Base-by-base conservation (phyloP, 1,140 invertebrate genomes). In the Apis dorsata region DNA sequence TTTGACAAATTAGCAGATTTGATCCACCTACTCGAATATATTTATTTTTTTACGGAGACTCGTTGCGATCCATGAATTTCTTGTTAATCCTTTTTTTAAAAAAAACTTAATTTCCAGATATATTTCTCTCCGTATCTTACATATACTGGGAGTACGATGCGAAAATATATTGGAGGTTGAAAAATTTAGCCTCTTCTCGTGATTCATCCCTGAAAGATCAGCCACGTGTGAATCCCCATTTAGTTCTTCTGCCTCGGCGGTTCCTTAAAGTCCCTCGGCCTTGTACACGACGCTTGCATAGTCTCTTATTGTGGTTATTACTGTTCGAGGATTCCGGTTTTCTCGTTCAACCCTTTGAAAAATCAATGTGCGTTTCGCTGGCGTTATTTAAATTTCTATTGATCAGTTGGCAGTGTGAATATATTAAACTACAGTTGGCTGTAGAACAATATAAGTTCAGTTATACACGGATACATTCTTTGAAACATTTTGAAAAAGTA, bases 161-260 rank as follows among this genome's bases (percentile, higher is more conserved):
- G 21, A 0, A 34, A 28, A 15, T 24, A 44, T 49, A 49, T 80
- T 51, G n/a, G 49, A 11, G 19, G 2, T 24, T 68, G 66, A 65
- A 81, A 69, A 81, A 60, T 75, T 19, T 12, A 28, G 59, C 28
- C 72, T 60, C 57, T 44, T 62, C 62, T 53, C n/a, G 49, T 85
- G 83, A 85, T 81, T 85, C 83, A 82, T 81, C 83, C 11, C 24
- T 17, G 68, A 71, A 80, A 49, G 85, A 84, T 80, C 85, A 86
- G 62, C 74, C 24, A 69, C 62, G 78, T 86, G 82, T 85, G 77
- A 88, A 85, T 86, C 76, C 83, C 71, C 76, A 73, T 88, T 80
- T 82, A 85, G 79, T 66, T 75, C 69, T 86, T 86, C 76, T 84
- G 69, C 74, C 70, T 82, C 59, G 77, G 51, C 65, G 79, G 28